Evolutionary conservation across 2,113 vertebrate species (phyloP).

Genomic region (Procavia capensis): DNA sequence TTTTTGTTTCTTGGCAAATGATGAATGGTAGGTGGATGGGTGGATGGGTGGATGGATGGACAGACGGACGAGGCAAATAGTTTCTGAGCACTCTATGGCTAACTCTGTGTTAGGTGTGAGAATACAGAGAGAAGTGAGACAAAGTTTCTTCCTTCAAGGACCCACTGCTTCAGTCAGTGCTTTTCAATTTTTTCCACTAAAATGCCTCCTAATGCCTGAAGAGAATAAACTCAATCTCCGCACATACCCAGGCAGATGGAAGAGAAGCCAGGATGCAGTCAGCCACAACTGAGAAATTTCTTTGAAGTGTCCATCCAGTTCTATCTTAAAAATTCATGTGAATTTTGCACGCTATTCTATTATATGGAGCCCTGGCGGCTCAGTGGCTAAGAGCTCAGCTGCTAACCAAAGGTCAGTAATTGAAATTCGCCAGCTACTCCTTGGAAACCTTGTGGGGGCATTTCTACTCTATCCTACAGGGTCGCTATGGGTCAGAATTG

Average conservation of each 20-base stretch:
- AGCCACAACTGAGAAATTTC: background rate
- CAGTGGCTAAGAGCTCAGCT: no score
- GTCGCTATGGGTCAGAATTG: no score
- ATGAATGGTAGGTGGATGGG: background rate
- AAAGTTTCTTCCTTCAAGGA: background rate
- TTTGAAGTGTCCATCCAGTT: conserved; percentile 20
- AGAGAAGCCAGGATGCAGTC: background rate
- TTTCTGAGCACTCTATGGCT: background rate
- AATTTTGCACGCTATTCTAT: background rate
- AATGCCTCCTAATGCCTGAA: background rate
- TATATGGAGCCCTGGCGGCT: no score
- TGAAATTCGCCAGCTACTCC: no score
- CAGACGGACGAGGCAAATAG: background rate
- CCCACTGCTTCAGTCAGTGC: no score
- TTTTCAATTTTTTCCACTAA: no score
- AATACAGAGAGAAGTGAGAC: background rate
- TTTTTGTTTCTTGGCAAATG: conserved; percentile 30
- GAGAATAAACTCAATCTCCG: background rate
- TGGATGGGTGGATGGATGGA: no score
- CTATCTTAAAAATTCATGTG: background rate
- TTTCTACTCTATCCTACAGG: no score
- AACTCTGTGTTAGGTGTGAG: background rate
- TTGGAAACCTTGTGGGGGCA: no score
- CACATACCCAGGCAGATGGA: background rate
- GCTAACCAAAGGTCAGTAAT: no score